A percentile compares a stretch with the other conserved stretches of the same genome.
phyloP scores from a whole-genome alignment of 2,797 vertebrate genomes.

The Prunella strophiata region DNA sequence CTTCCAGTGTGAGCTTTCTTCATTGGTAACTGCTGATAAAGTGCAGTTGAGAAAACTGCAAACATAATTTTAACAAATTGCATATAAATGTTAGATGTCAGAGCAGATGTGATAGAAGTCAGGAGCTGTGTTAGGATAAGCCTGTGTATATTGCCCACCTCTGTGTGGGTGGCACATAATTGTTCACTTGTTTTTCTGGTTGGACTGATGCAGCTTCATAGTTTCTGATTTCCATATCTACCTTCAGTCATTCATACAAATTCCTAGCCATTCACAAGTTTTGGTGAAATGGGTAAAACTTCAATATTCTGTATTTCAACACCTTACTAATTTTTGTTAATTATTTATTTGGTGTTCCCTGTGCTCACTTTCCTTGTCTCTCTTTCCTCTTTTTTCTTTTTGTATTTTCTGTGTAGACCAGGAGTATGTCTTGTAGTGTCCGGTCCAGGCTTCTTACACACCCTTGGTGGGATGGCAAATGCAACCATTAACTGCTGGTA shows the following conservation, averaged over 20 bases:
- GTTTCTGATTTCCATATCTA: not conserved
- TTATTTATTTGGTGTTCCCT: not conserved
- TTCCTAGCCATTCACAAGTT: not conserved
- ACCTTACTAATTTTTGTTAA: not conserved
- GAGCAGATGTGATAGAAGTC: not conserved
- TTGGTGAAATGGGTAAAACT: not conserved
- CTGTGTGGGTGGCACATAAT: not conserved
- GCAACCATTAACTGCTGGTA: conserved; percentile 97
- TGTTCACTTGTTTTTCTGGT: not conserved
- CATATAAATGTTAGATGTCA: fast-evolving
- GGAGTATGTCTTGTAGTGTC: conserved; percentile 94
- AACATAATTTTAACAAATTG: not conserved
- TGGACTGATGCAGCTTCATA: not conserved
- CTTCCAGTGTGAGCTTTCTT: not conserved
- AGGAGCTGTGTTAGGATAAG: not conserved
- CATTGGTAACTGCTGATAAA: not conserved
- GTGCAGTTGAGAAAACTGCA: not conserved
- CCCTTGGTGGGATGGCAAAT: conserved; percentile 95
- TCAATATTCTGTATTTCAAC: not conserved
- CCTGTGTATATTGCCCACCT: not conserved
- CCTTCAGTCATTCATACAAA: not conserved
- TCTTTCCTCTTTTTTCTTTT: not conserved
- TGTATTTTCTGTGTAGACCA: conserved; percentile 78
- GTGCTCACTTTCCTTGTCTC: not conserved
- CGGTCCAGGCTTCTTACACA: conserved; percentile 93